Conservation (phyloP, 2,797 vertebrate genomes). For the Galaxias olidus region DNA sequence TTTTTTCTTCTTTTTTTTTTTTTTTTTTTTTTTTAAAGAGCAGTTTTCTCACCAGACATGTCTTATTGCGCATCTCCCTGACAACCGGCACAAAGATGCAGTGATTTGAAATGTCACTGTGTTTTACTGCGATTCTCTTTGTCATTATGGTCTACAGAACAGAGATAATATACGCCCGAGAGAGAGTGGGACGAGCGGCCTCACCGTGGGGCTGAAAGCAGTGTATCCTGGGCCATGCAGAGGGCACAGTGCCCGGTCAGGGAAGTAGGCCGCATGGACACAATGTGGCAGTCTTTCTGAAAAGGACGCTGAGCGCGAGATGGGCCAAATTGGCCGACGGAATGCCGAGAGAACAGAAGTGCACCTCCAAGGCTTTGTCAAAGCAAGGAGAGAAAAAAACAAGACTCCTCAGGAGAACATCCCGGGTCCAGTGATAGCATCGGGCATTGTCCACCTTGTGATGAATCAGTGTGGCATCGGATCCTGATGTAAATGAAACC, state of each 20-base stretch:
- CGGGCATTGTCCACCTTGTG: slow-evolving; percentile 31
- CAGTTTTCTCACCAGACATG: slow-evolving; percentile 55
- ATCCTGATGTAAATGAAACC: slow-evolving; percentile 51
- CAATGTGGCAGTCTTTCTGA: too few relatives aligned
- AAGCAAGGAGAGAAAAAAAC: slow-evolving; percentile 25
- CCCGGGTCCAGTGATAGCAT: slow-evolving; percentile 34
- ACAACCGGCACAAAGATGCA: slow-evolving; percentile 63
- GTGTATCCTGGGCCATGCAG: slow-evolving; percentile 17
- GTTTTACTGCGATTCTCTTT: slow-evolving; percentile 66
- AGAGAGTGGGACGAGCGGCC: slow-evolving; percentile 20
- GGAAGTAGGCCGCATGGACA: not conserved
- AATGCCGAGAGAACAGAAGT: too few relatives aligned
- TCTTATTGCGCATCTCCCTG: slow-evolving; percentile 68
- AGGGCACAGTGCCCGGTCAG: slow-evolving; percentile 24
- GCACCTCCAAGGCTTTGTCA: not conserved
- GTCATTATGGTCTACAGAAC: slow-evolving; percentile 52
- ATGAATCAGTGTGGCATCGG: slow-evolving; percentile 28
- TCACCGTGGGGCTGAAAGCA: slow-evolving; percentile 23
- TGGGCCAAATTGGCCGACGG: too few relatives aligned
- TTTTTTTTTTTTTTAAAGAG: slow-evolving; percentile 64
- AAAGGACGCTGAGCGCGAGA: too few relatives aligned
- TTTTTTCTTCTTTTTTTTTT: too few relatives aligned
- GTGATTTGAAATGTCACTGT: slow-evolving; percentile 70
- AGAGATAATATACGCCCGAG: slow-evolving; percentile 50
- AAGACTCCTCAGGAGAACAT: slow-evolving; percentile 32